Percentiles rank a stretch among this genome's conserved stretches.
Conservation (phyloP, 2,113 vertebrate species). For the Phaetusa simplex region DNA sequence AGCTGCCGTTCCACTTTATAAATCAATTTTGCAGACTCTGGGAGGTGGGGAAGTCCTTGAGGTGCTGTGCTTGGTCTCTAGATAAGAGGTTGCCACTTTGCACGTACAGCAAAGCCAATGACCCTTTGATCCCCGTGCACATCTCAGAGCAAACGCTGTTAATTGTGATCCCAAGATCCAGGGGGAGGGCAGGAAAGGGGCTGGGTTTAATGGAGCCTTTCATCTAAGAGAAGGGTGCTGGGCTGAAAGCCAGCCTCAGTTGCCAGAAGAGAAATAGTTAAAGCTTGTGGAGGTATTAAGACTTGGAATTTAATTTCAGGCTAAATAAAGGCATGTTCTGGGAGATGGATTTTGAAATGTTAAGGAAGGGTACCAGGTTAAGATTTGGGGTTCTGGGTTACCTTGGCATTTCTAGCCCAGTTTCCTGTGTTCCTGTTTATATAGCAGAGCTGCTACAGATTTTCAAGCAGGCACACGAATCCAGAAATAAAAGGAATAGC, state of each 20-base stretch:
- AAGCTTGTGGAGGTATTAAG: neutral
- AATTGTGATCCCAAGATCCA: neutral
- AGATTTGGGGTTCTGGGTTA: neutral
- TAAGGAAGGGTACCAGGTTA: neutral
- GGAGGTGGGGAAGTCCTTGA: neutral
- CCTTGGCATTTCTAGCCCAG: neutral
- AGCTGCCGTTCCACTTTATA: neutral
- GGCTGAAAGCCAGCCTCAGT: neutral
- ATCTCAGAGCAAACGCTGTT: neutral
- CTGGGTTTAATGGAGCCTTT: neutral
- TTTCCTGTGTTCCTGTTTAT: neutral
- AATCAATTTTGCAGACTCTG: neutral
- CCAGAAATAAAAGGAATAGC: constrained; percentile 27
- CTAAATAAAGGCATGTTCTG: neutral
- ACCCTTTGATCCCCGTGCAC: neutral
- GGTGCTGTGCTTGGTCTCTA: neutral
- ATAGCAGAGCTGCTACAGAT: neutral
- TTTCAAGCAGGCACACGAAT: neutral
- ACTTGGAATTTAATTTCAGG: neutral
- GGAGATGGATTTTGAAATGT: neutral
- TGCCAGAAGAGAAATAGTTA: neutral
- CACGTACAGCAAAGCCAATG: neutral
- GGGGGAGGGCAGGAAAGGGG: neutral
- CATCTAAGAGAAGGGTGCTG: neutral
- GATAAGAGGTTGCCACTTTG: neutral